Base-by-base conservation (phyloP, 2,888 invertebrate genomes). In the Pristionchus mayeri region DNA sequence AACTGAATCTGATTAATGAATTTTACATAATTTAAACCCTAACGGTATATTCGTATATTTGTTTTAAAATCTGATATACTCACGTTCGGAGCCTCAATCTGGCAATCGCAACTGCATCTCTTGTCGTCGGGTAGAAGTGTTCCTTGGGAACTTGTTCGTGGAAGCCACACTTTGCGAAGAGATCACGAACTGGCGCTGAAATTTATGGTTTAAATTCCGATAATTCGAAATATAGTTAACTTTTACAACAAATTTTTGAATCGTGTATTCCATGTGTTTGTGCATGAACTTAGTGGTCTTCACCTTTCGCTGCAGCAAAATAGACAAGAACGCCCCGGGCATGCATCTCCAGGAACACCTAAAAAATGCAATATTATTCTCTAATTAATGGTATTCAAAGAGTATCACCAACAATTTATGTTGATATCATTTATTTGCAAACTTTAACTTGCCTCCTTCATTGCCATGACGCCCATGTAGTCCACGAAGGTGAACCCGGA, bases 401-500 rank as follows among this genome's bases (percentile, higher is more conserved):
- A n/a, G n/a, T n/a, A n/a, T n/a, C n/a, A 24, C 2, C 11, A 21
- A 71, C 13, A 37, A 3, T 18, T 18, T 50, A 4, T 50, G 21
- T 9, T 52, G 3, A 3, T 52, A 21, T 52, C n/a, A 52, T 21
- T 52, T 16, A 40, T 9, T 6, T 11, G n/a, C 21, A n/a, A 67
- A 34, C 30, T 52, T 21, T n/a, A 50, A 57, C 67, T 27, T 30
- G 90, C 91, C 87, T 92, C 92, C 86, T 92, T 91, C n/a, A 93
- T 84, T 9, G 91, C 90, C 81, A 89, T 89, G 30, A 93, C 90
- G 24, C 92, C 92, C 92, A 93, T 92, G 83, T 87, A 88, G 79
- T 92, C 92, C 50, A 92, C 91, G 63, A 91, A 92, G 13, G 92
- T 92, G 85, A 92, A 91, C 16, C 91, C 92, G 30, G 91, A 91